phyloP scores from a whole-genome alignment of 2,888 invertebrate genomes.

The Cerastis rubricosa region DNA sequence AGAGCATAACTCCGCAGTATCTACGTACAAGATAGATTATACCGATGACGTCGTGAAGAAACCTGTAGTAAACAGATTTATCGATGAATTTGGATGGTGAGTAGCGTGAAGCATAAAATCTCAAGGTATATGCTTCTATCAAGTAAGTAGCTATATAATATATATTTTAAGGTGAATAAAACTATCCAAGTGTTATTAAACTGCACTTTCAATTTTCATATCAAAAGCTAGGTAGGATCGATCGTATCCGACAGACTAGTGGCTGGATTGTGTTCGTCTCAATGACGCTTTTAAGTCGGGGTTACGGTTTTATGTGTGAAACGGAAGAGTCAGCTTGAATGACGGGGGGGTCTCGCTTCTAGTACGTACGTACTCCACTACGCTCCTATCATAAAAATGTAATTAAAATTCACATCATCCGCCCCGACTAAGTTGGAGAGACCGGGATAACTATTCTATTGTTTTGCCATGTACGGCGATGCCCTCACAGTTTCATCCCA shows the following conservation, averaged over 20 bases:
- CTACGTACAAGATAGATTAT: constrained; percentile 53
- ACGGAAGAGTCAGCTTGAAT: constrained; percentile 82
- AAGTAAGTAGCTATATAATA: constrained; percentile 19
- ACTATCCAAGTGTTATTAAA: constrained; percentile 62
- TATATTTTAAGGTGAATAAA: constrained; percentile 54
- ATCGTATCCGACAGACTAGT: constrained; percentile 69
- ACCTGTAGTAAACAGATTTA: constrained; percentile 57
- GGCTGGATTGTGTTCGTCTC: constrained; percentile 74
- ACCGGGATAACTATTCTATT: constrained; percentile 82
- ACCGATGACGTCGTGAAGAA: constrained; percentile 47
- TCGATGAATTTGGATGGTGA: constrained; percentile 47
- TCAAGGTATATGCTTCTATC: constrained; percentile 39
- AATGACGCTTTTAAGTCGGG: constrained; percentile 78
- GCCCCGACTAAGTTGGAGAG: constrained; percentile 74
- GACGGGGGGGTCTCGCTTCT: constrained; percentile 80
- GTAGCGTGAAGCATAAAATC: constrained; percentile 56
- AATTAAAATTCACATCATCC: constrained; percentile 89
- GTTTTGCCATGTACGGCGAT: constrained; percentile 74
- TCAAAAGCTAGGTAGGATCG: constrained; percentile 69
- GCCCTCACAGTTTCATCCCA: constrained; percentile 67
- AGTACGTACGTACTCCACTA: constrained; percentile 86
- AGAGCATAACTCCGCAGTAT: constrained; percentile 41
- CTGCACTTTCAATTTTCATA: constrained; percentile 72
- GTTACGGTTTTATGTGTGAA: constrained; percentile 82
- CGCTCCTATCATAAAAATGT: constrained; percentile 88